phyloP scores from a whole-genome alignment of 1,140 invertebrate genomes.

The Apis laboriosa region DNA sequence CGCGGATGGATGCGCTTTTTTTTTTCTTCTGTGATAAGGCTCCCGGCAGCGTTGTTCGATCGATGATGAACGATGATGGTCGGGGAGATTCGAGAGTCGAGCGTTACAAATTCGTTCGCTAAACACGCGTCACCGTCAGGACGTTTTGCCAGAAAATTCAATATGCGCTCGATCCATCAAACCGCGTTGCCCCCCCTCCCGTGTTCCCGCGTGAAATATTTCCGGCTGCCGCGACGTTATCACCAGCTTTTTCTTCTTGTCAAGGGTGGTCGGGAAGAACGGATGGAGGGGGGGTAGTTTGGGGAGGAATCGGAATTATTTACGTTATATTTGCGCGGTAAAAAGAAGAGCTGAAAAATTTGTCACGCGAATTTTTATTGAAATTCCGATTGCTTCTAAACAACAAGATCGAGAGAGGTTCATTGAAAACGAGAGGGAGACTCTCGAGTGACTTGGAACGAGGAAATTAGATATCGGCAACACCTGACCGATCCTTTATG shows the following conservation, averaged over 20 bases:
- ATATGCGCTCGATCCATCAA: slow-evolving; percentile 44
- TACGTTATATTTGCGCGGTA: too few species aligned
- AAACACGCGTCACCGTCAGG: slow-evolving; percentile 21
- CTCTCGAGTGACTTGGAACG: too few species aligned
- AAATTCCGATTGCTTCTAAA: too few species aligned
- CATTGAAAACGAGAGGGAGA: too few species aligned
- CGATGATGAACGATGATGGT: neutral
- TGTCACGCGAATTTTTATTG: too few species aligned
- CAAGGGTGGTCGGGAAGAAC: neutral
- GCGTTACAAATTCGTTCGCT: slow-evolving; percentile 19
- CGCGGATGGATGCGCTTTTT: neutral
- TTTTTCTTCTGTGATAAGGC: neutral
- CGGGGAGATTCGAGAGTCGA: neutral
- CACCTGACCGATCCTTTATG: slow-evolving; percentile 55
- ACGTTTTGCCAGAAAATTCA: slow-evolving; percentile 26
- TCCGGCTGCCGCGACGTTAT: slow-evolving; percentile 4
- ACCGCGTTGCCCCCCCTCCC: neutral
- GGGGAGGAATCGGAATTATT: neutral
- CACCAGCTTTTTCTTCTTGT: neutral
- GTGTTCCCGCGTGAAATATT: slow-evolving; percentile 26
- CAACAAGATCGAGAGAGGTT: too few species aligned
- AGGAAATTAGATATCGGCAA: slow-evolving; percentile 53
- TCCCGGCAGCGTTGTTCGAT: neutral
- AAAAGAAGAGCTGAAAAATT: too few species aligned
- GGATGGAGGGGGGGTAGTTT: neutral